A percentile compares a stretch with the other conserved stretches of the same genome.
phyloP scores from a whole-genome alignment of 2,113 vertebrate species.

The Petrocephalus microphthalmus region DNA sequence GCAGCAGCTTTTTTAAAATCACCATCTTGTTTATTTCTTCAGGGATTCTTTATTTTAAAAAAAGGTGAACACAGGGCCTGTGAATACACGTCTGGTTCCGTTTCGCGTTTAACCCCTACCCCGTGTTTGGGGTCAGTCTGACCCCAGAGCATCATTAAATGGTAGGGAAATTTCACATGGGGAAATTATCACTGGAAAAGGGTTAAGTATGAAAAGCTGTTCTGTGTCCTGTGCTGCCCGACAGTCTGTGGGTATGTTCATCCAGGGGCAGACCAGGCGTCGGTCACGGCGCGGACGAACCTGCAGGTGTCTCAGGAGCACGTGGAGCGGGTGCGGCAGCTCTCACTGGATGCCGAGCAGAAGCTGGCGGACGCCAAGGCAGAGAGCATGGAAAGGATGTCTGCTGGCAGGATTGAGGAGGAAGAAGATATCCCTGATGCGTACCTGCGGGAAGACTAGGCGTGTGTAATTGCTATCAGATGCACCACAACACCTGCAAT shows the following conservation, averaged over 20 bases:
- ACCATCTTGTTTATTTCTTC: neutral
- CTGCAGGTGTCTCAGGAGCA: constrained; percentile 69
- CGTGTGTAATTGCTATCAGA: neutral
- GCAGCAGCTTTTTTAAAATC: neutral
- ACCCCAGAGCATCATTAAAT: no score
- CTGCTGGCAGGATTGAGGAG: constrained; percentile 16
- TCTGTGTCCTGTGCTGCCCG: neutral
- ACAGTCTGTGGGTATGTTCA: neutral
- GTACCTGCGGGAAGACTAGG: constrained; percentile 43
- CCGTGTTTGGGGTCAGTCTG: no score
- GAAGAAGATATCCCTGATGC: constrained; percentile 44
- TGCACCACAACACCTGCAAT: neutral
- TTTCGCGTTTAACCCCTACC: neutral
- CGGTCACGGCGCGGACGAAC: constrained; percentile 57
- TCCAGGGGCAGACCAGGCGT: constrained; percentile 74
- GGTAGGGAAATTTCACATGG: no score
- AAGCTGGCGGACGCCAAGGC: constrained; percentile 66
- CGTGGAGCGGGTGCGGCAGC: constrained; percentile 63
- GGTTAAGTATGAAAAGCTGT: neutral
- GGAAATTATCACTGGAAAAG: no score
- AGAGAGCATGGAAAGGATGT: constrained; percentile 28
- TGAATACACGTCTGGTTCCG: neutral
- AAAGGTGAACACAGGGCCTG: neutral
- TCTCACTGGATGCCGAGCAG: constrained; percentile 66
- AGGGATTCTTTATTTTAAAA: neutral